Percentiles rank a stretch among this genome's conserved stretches.
phyloP scores from a whole-genome alignment of 2,888 invertebrate species.

The Clistopyga incitator region DNA sequence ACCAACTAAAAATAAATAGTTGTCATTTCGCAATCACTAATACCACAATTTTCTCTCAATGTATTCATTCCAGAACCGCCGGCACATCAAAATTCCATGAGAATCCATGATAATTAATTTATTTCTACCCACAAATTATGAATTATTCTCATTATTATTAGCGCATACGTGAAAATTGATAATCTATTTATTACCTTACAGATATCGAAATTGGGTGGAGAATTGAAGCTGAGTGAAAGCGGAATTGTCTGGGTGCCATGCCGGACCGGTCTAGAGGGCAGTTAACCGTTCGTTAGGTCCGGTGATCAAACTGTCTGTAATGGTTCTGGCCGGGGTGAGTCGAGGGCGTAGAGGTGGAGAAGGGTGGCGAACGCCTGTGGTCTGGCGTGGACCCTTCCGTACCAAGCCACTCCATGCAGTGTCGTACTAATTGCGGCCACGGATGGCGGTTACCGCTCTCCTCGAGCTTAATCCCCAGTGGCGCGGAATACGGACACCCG shows the following conservation, averaged over 20 bases:
- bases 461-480: conserved; percentile 80
- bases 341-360: conserved; percentile 50
- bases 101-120: too few relatives aligned
- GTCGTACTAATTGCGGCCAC: conserved; percentile 83
- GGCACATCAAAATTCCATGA: too few relatives aligned
- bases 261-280: conserved; percentile 63
- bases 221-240: conserved; percentile 33
- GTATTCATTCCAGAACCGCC: too few relatives aligned
- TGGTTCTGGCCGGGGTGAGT: conserved; percentile 68
- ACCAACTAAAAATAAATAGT: too few relatives aligned
- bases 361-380: conserved; percentile 54
- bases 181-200: conserved; percentile 3
- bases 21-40: too few relatives aligned
- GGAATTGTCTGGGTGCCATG: conserved; percentile 16
- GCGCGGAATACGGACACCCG: conserved; percentile 72
- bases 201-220: conserved; percentile 39
- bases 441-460: conserved; percentile 82
- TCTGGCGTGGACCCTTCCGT: conserved; percentile 73
- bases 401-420: conserved; percentile 80
- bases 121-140: too few relatives aligned
- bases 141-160: background rate
- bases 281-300: conserved; percentile 79
- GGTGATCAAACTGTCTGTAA: conserved; percentile 78
- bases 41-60: too few relatives aligned
- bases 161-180: background rate